Evolutionary conservation across 2,888 invertebrate genomes (phyloP).

Genomic region (Apamea sordens): DNA sequence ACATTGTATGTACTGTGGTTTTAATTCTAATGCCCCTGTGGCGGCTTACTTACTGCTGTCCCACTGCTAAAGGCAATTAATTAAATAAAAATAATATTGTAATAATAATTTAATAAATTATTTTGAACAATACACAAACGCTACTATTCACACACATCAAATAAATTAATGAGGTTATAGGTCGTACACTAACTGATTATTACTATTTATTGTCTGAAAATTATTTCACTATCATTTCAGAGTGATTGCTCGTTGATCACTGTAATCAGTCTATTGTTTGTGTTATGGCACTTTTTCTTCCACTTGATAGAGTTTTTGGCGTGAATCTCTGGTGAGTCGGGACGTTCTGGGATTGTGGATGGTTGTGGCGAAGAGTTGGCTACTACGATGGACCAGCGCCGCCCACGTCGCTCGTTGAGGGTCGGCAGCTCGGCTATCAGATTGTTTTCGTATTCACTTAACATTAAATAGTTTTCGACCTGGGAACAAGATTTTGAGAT

Average conservation of each 20-base stretch:
- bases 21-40: slow-evolving; percentile 62
- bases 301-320: slow-evolving; percentile 82
- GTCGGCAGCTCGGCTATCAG: slow-evolving; percentile 94
- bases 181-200: slow-evolving; percentile 82
- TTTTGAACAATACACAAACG: slow-evolving; percentile 86
- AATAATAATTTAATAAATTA: slow-evolving; percentile 89
- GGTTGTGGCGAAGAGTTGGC: slow-evolving; percentile 80
- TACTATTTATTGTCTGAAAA: slow-evolving; percentile 86
- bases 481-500: slow-evolving; percentile 72
- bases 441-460: slow-evolving; percentile 96
- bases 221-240: slow-evolving; percentile 84
- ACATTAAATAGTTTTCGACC: slow-evolving; percentile 96
- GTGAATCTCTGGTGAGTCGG: slow-evolving; percentile 82
- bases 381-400: slow-evolving; percentile 93
- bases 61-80: slow-evolving; percentile 45
- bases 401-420: slow-evolving; percentile 92
- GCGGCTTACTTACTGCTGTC: background rate
- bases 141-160: slow-evolving; percentile 88
- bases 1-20: slow-evolving; percentile 77
- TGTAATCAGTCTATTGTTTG: slow-evolving; percentile 93
- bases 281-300: slow-evolving; percentile 89
- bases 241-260: slow-evolving; percentile 94
- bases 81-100: slow-evolving; percentile 56
- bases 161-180: slow-evolving; percentile 91
- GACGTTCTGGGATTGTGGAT: slow-evolving; percentile 76